Evolutionary conservation across 2,113 vertebrate genomes (phyloP), one percentile per base, ranked within the genome.

Genomic region (Anguilla rostrata): DNA sequence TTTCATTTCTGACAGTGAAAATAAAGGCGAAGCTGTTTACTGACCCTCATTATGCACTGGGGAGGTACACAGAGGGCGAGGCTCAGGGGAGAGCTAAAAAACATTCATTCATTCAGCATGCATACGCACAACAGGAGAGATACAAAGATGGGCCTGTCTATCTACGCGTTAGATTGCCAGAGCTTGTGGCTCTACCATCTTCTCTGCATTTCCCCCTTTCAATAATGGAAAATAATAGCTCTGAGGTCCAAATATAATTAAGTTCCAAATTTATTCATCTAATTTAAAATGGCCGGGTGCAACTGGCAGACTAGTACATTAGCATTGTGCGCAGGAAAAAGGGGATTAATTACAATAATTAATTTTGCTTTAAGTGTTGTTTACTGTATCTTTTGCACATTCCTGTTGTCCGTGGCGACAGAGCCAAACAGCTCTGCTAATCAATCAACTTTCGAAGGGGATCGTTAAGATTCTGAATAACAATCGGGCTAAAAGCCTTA

Each of bases 231-330:
- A 93, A 93, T 92, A 93, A 94, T 94, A 92, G 94, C 94, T 95
- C 86, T 92, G 92, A 95, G 94, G 93, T 84, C 34, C 89, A 92
- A 93, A 92, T 92, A 94, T 94, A 94, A 95, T 95, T 94, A 95
- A 89, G 87, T 83, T 88, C 87, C 86, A 91, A 94, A 94, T 94
- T 91, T 95, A 94, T 94, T 94, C 91, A 94, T 94, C 88, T 92
- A 89, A 93, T 95, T 95, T 94, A 91, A 92, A 94, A 92, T 88
- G 88, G 87, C 90, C 82, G 34, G 88, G 86, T 87, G 87, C 78
- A 87, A 81, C 22, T 22, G 40, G 79, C 60, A 75, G 78, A 81
- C 78, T 87, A 34, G 83, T 89, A 90, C 84, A 84, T 82, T 60
- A 88, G 85, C 86, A 86, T 89, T 91, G 89, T 89, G 78, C 60